Evolutionary conservation across 1,140 invertebrate genomes (phyloP).

Genomic region (Cyclargus thomasi): DNA sequence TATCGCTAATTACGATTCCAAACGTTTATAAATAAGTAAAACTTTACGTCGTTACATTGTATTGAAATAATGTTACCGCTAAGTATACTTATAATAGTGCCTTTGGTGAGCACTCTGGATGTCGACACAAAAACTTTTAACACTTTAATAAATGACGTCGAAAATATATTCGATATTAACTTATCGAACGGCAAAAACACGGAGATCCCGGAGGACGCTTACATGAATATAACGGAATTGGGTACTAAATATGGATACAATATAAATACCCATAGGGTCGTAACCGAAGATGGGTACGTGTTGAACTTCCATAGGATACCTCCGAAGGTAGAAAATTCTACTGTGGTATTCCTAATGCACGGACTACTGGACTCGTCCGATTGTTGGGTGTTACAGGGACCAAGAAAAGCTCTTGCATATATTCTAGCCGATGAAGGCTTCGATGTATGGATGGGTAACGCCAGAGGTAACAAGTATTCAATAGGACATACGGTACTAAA

Average conservation of each 20-base stretch:
- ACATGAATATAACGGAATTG: slow-evolving; percentile 50
- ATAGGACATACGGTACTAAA: slow-evolving; percentile 68
- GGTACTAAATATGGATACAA: slow-evolving; percentile 75
- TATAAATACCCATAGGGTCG: slow-evolving; percentile 72
- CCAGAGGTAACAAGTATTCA: slow-evolving; percentile 82
- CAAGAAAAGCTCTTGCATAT: slow-evolving; percentile 68
- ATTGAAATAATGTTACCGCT: not conserved
- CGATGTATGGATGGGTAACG: slow-evolving; percentile 86
- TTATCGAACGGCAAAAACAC: not conserved
- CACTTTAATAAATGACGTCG: slow-evolving; percentile 5
- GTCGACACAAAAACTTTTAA: not conserved
- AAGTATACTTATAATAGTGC: not conserved
- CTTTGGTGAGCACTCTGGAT: not conserved
- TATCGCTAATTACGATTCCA: not conserved
- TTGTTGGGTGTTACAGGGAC: slow-evolving; percentile 77
- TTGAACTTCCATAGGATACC: slow-evolving; percentile 76
- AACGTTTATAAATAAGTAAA: not conserved
- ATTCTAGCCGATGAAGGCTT: slow-evolving; percentile 77
- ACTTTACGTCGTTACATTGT: not conserved
- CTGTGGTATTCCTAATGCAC: slow-evolving; percentile 78
- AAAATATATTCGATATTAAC: slow-evolving; percentile 2
- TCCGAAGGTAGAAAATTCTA: slow-evolving; percentile 38
- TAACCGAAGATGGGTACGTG: slow-evolving; percentile 78
- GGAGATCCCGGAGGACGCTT: slow-evolving; percentile 30
- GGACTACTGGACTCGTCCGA: slow-evolving; percentile 78